Evolutionary conservation across 2,113 vertebrate genomes (phyloP).

Genomic region (Hepsetus odoe): DNA sequence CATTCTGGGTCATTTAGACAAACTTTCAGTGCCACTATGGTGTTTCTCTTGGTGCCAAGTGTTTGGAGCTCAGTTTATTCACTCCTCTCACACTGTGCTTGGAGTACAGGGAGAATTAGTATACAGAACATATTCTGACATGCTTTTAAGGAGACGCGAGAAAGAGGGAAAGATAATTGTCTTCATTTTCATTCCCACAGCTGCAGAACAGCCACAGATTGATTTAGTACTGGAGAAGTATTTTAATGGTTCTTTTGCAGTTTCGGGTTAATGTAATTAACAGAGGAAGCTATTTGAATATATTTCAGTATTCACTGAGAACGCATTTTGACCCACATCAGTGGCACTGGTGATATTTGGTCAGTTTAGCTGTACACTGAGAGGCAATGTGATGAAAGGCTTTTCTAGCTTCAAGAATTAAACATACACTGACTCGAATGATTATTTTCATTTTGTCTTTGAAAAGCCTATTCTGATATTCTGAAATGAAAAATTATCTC

Average conservation of each 20-base stretch:
- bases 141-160: constrained; percentile 7
- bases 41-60: constrained; percentile 37
- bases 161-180: not conserved
- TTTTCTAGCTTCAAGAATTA: not conserved
- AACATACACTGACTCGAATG: not conserved
- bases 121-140: constrained; percentile 42
- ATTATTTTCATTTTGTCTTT: not conserved
- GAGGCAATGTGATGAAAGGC: constrained; percentile 6
- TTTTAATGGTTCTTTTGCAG: not conserved
- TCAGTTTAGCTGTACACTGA: not conserved
- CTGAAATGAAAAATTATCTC: not conserved
- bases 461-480: constrained; percentile 7
- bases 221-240: constrained; percentile 25
- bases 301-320: constrained; percentile 19
- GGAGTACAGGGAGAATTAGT: constrained; percentile 31
- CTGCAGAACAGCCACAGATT: constrained; percentile 23
- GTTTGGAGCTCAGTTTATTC: constrained; percentile 23
- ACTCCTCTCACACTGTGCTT: constrained; percentile 15
- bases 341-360: constrained; percentile 8
- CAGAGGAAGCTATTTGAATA: constrained; percentile 30
- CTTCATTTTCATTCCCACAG: constrained; percentile 20
- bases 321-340: constrained; percentile 6
- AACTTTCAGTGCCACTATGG: constrained; percentile 30
- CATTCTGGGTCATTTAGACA: constrained; percentile 47
- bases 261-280: constrained; percentile 27